Evolutionary conservation across 2,797 vertebrate species (phyloP).

Genomic region (Eulemur albifrons): DNA sequence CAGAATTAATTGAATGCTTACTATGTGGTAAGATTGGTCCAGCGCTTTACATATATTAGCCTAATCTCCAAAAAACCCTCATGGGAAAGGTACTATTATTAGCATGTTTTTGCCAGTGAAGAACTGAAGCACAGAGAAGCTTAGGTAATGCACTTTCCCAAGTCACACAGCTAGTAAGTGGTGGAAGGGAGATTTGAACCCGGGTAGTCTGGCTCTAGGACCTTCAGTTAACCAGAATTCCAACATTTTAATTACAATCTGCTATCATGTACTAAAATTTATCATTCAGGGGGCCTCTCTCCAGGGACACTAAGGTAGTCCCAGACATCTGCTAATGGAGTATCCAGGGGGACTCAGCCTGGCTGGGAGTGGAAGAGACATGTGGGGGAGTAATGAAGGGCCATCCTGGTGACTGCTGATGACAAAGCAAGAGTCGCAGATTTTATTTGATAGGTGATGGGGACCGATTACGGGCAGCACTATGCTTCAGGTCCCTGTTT

Average conservation of each 20-base stretch:
- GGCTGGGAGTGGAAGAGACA: too few relatives aligned
- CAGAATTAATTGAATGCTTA: not conserved
- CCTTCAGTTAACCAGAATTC: not conserved
- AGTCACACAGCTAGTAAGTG: not conserved
- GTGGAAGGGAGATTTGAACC: not conserved
- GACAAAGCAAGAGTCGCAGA: not conserved
- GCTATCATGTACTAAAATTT: not conserved
- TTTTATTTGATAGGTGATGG: not conserved
- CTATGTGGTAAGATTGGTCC: not conserved
- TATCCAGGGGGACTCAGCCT: fast-evolving
- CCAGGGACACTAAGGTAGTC: too few relatives aligned
- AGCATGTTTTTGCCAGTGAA: not conserved
- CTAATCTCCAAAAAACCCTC: not conserved
- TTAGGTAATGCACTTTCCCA: not conserved
- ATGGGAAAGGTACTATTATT: not conserved
- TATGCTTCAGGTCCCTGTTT: not conserved
- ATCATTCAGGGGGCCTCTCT: not conserved
- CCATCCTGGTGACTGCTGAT: not conserved
- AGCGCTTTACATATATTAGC: not conserved
- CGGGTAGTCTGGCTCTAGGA: not conserved
- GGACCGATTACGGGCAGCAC: not conserved
- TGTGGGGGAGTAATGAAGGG: not conserved
- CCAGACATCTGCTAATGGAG: not conserved
- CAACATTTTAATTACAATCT: not conserved
- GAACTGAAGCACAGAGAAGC: not conserved